Percentiles rank a stretch among this genome's conserved stretches.
Conservation (phyloP, 1,140 invertebrate species). For the Chrysomallon squamiferum region DNA sequence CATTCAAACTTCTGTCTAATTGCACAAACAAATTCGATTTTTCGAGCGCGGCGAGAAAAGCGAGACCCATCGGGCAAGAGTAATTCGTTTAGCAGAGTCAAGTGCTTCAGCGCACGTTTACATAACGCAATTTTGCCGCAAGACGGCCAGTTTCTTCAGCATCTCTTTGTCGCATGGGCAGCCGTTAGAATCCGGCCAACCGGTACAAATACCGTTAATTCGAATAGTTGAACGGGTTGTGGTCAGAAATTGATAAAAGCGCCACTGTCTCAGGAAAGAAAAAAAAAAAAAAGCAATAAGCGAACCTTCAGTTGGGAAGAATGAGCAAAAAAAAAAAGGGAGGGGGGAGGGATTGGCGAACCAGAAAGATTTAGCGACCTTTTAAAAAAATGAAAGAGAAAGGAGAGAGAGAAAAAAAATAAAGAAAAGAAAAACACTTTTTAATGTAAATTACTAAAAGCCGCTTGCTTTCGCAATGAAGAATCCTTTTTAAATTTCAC, state of each 20-base stretch:
- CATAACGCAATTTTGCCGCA: constrained; percentile 23
- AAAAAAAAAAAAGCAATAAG: constrained; percentile 4
- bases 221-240: constrained; percentile 2
- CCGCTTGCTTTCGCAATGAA: no score
- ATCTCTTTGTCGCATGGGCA: not conserved
- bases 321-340: no score
- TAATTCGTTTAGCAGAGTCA: constrained; percentile 28
- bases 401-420: no score
- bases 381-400: no score
- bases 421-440: no score
- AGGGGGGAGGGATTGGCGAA: not conserved
- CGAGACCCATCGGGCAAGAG: not conserved
- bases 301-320: constrained; percentile 1
- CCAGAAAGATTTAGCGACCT: constrained; percentile 7
- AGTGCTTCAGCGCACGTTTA: constrained; percentile 19
- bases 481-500: no score
- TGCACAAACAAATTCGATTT: constrained; percentile 34
- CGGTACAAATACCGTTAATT: constrained; percentile 8
- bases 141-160: constrained; percentile 1
- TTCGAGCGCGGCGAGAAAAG: constrained; percentile 18
- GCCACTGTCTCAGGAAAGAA: not conserved
- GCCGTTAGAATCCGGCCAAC: constrained; percentile 1
- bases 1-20: constrained; percentile 25
- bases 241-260: constrained; percentile 3
- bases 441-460: no score